Evolutionary conservation across 2,888 invertebrate genomes (phyloP), one percentile per base, ranked within the genome.

Genomic region (Spialia ferax): DNA sequence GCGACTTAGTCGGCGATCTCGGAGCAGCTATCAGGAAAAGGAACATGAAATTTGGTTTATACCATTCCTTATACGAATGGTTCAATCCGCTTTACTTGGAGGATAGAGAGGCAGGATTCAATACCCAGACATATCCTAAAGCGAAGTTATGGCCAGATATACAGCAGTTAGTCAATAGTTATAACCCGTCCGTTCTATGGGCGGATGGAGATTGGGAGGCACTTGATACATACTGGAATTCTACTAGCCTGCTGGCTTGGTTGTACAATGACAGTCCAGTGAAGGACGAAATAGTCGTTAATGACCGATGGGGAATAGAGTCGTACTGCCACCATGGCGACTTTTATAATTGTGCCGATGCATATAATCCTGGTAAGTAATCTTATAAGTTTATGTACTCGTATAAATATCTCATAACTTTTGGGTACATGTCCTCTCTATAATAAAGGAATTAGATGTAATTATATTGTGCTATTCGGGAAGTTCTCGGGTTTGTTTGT

Each of bases 171-270:
- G 94, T 98, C 26, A 83, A 95, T 68, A 89, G 91, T 69, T 97
- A 97, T 77, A 82, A 94, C 68, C 97, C 97, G 0, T 97, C 98
- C 29, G 94, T 99, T 0, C 85, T 99, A 15, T 99, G 99, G 99
- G 96, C 98, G 0, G 99, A 99, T 86, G 99, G 99, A 0, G 99
- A 99, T 76, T 98, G 98, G 98, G 98, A 98, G 82, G 97, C 97
- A 0, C 87, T 95, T 0, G 96, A 97, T 71, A 91, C 93, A 0
- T 99, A 99, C 78, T 99, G 98, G 98, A 95, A 95, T 73, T 96
- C 98, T 0, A 96, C 96, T 52, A 96, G 97, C 66, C 97, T 99
- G 78, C 89, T 99, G 1, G 96, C 98, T 0, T 99, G 98, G 98
- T 88, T 99, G n/a, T 99, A 98, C 80, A 99, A 98, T 79, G 96